Evolutionary conservation across 2,797 vertebrate species (phyloP), one percentile per base, ranked within the genome.

Genomic region (Valencia hispanica): DNA sequence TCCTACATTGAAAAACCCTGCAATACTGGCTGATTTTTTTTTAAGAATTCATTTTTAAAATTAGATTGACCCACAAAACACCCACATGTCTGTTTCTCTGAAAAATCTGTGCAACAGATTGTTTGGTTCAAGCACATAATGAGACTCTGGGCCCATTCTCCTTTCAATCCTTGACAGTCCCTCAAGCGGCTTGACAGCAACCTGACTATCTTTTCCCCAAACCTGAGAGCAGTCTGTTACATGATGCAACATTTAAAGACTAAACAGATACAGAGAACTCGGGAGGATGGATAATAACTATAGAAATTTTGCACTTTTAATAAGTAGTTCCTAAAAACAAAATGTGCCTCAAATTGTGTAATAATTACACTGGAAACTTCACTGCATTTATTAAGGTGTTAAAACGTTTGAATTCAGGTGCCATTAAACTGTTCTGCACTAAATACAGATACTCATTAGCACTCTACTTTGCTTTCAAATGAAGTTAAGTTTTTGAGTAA

Each of bases 181-280:
- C 22, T 65, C 63, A 9, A 51, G 20, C 68, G 74, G 59, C 70
- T 77, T 57, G 76, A 85, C 75, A 70, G 55, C 73, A 39, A 20
- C 34, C 27, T 78, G 77, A 82, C 70, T 55, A 61, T 65, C 69
- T 53, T 76, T 51, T 34, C 65, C 14, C 17, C 53, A 17, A 30
- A 34, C 75, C 55, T 30, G 48, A 86, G 78, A 81, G 70, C 74
- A 1, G 3, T 53, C 68, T 12, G 48, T 47, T 32, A 73, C 65
- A 82, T 25, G 70, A 68, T 43, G 72, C 51, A 66, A 53, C n/a
- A 50, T 39, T 10, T 34, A 82, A 65, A 74, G 8, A 68, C 41
- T 50, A 39, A 81, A 74, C n/a, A 68, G 34, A 70, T 0, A 2
- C 39, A 55, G 72, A 43, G 5, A 22, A 32, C 18, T 25, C 43